Evolutionary conservation across 2,888 invertebrate genomes (phyloP).

Genomic region (Sarcophaga variegata): DNA sequence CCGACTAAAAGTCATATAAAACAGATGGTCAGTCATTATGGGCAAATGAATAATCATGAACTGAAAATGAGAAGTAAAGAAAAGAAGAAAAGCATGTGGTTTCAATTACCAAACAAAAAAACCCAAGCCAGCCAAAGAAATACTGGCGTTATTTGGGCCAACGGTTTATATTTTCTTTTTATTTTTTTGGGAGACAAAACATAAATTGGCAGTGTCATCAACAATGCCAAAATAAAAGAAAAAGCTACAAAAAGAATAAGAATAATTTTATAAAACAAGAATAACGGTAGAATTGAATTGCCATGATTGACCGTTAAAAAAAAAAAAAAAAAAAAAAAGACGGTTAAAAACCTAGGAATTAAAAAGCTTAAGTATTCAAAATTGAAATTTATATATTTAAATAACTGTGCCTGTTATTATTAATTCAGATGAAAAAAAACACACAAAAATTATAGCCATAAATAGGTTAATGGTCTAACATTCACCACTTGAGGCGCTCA

Average conservation of each 20-base stretch:
- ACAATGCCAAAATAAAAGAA: constrained; percentile 4
- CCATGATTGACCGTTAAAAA: constrained; percentile 36
- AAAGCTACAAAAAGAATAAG: neutral
- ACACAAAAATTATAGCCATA: no score
- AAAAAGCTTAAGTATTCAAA: constrained; percentile 25
- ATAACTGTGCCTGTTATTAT: neutral
- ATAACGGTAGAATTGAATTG: constrained; percentile 26
- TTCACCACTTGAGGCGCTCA: no score
- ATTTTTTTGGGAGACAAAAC: constrained; percentile 17
- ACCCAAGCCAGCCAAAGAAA: neutral
- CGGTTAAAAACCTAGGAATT: neutral
- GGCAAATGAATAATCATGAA: constrained; percentile 33
- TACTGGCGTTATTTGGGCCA: constrained; percentile 52
- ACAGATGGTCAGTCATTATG: constrained; percentile 55
- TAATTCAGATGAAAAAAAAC: neutral
- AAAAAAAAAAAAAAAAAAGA: constrained; percentile 5
- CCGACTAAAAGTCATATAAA: constrained; percentile 30
- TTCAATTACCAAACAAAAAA: constrained; percentile 43
- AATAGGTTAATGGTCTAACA: no score
- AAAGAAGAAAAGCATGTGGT: constrained; percentile 38
- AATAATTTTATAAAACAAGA: neutral
- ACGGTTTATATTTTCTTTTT: constrained; percentile 3
- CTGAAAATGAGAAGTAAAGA: neutral
- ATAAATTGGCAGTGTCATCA: constrained; percentile 40
- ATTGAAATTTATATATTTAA: neutral